Evolutionary conservation across 2,888 invertebrate genomes (phyloP).

Genomic region (Siphonodentalium dalli): DNA sequence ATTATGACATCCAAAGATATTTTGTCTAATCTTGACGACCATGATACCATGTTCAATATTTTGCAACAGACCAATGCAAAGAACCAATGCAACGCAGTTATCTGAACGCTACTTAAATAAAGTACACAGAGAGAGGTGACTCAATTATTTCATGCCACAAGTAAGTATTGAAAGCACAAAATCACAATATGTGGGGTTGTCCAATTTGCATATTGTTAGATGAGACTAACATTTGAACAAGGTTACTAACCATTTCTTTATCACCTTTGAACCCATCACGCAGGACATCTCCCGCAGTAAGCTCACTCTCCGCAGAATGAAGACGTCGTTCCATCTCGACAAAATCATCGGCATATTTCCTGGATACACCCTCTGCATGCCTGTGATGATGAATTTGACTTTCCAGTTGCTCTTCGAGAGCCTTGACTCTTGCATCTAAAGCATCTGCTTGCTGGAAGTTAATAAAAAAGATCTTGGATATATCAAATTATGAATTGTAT

Average conservation of each 20-base stretch:
- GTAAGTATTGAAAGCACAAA: too few relatives aligned
- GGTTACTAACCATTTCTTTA: slow-evolving; percentile 75
- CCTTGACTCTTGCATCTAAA: slow-evolving; percentile 77
- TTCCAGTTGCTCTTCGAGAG: slow-evolving; percentile 77
- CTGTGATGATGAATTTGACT: slow-evolving; percentile 75
- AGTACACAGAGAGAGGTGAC: background rate
- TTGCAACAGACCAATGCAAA: too few relatives aligned
- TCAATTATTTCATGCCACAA: background rate
- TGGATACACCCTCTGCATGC: slow-evolving; percentile 72
- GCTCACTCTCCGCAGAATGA: slow-evolving; percentile 81
- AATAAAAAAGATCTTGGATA: background rate
- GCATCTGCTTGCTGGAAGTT: slow-evolving; percentile 50
- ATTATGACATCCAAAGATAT: too few relatives aligned
- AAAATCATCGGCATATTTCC: slow-evolving; percentile 79
- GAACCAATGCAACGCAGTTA: background rate
- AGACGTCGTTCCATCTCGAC: slow-evolving; percentile 77
- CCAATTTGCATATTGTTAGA: too few relatives aligned
- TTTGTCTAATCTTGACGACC: too few relatives aligned
- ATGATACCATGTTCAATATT: too few relatives aligned
- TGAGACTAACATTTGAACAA: too few relatives aligned
- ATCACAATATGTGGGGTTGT: too few relatives aligned
- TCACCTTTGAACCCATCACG: slow-evolving; percentile 78
- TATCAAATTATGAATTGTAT: background rate
- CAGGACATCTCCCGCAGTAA: slow-evolving; percentile 76
- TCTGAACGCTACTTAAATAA: background rate